phyloP scores from a whole-genome alignment of 37 sponge, comb jelly and placozoan genomes.

The Ianthella basta region DNA sequence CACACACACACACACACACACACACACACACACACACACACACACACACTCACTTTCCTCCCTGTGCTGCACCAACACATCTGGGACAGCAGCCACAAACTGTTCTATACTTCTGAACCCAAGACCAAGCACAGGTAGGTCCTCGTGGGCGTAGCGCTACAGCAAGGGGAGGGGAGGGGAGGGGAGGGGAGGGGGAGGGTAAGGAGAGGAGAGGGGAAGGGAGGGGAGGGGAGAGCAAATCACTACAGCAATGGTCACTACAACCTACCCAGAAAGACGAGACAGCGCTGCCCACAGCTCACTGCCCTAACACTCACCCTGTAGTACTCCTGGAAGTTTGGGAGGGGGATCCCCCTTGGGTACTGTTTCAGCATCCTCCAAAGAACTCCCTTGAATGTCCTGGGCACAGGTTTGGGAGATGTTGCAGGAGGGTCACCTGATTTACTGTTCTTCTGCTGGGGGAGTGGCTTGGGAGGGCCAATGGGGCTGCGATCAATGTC shows the following conservation, averaged over 20 bases:
- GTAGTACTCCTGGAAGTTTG: conserved; percentile 4
- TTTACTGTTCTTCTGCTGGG: not conserved
- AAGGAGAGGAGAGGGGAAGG: too few relatives aligned
- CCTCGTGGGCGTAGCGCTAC: conserved; percentile 27
- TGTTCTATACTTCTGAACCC: conserved; percentile 11
- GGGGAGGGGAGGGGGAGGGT: too few relatives aligned
- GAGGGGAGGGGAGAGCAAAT: too few relatives aligned
- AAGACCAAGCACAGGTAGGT: conserved; percentile 16
- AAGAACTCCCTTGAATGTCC: conserved; percentile 15
- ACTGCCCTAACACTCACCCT: not conserved
- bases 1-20: too few relatives aligned
- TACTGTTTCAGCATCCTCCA: conserved; percentile 30
- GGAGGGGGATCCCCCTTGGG: conserved; percentile 14
- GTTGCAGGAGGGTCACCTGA: too few relatives aligned
- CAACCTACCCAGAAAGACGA: too few relatives aligned
- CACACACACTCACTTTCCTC: not conserved
- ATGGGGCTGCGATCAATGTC: conserved; percentile 24
- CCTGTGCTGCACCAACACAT: conserved; percentile 19
- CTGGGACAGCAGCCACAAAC: conserved; percentile 15
- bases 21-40: too few relatives aligned
- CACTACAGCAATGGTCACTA: too few relatives aligned
- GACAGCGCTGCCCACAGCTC: too few relatives aligned
- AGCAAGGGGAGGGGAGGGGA: not conserved
- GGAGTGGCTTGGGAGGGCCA: not conserved
- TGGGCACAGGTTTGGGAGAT: not conserved